Evolutionary conservation across 2,113 vertebrate genomes (phyloP), one percentile per base, ranked within the genome.

Genomic region (Dipodomys merriami): DNA sequence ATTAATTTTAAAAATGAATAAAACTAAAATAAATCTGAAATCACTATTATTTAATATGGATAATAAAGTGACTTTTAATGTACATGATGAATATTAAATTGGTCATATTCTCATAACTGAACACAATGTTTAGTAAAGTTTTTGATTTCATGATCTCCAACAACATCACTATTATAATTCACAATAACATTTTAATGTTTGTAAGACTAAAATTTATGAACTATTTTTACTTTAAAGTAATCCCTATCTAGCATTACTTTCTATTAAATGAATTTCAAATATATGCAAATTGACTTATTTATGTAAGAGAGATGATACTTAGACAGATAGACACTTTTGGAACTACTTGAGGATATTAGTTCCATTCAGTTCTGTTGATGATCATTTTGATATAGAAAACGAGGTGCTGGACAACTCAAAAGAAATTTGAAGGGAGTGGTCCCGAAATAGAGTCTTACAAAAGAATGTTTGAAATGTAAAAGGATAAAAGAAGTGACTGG

Each of bases 251-350:
- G 84, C 84, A 91, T 89, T 91, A 92, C 25, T 82, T 87, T 35
- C 57, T 76, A 85, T 93, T 90, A 90, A 83, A 53, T 87, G 68
- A 87, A n/a, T 90, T 96, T 95, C 39, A 96, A 96, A 96, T 84
- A 69, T 64, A 95, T 93, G 88, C 60, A 93, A 91, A 93, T 93
- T 74, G 73, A 89, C 93, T 84, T 92, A 46, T 91, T 46, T 83
- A 65, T 85, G n/a, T 88, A 49, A 49, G 49, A 49, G 49, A 49
- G 10, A 49, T 49, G 49, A 49, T 49, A n/a, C n/a, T n/a, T n/a
- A 49, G 49, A 49, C 10, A 49, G 49, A 49, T 49, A 49, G 49
- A 49, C 12, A 49, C 79, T 86, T 95, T 95, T 81, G 22, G 19
- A 95, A 84, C 46, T 85, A 78, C 53, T 86, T 49, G 8, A 89